Evolutionary conservation across 2,888 invertebrate genomes (phyloP).

Genomic region (Napeogenes sylphis): DNA sequence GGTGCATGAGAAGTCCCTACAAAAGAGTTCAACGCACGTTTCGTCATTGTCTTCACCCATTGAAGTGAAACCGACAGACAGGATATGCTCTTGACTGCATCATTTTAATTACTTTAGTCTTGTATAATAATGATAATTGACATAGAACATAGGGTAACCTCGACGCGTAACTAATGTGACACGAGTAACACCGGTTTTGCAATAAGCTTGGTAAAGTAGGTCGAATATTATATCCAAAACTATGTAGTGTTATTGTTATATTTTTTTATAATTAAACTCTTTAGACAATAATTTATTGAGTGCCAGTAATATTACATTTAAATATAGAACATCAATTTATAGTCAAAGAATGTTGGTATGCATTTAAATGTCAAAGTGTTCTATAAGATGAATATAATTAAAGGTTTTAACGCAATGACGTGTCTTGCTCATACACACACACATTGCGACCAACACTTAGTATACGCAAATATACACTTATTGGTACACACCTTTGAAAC

Average conservation of each 20-base stretch:
- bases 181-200: conserved; percentile 20
- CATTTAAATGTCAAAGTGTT: conserved; percentile 7
- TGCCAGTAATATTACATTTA: no score
- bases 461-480: conserved; percentile 69
- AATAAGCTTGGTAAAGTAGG: conserved; percentile 22
- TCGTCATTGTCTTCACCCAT: conserved; percentile 57
- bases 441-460: conserved; percentile 40
- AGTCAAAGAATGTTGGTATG: not conserved
- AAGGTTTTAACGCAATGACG: conserved; percentile 59
- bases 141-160: conserved; percentile 18
- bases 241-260: no score
- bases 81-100: conserved; percentile 37
- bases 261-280: no score
- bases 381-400: conserved; percentile 17
- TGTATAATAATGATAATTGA: conserved; percentile 5
- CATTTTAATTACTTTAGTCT: conserved; percentile 20
- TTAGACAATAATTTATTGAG: no score
- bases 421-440: conserved; percentile 62
- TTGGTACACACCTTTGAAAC: conserved; percentile 58
- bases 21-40: conserved; percentile 77
- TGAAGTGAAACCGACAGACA: conserved; percentile 56
- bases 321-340: no score
- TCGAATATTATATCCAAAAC: conserved; percentile 14
- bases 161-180: conserved; percentile 22
- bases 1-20: conserved; percentile 52